These are phyloP conservation scores for Sylvia atricapilla DNA, from an alignment of 2,113 vertebrate genomes.

Conservation along the genomic window DNA sequence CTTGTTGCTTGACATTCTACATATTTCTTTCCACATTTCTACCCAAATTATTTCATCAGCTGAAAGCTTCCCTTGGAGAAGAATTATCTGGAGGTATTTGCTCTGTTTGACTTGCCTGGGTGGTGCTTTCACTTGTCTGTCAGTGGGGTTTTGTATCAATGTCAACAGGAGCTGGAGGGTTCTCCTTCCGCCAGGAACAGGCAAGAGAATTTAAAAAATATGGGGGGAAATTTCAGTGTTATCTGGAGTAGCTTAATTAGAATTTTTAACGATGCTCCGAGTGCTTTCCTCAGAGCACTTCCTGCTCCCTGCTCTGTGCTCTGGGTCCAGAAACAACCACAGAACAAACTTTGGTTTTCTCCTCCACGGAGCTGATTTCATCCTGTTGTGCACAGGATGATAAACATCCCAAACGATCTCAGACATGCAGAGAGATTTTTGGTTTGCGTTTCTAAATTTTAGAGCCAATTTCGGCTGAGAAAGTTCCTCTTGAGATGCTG, in stretches of 20 bases:
- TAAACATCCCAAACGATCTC: not conserved
- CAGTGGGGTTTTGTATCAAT: not conserved
- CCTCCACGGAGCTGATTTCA: rapidly evolving
- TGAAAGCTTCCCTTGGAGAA: not conserved
- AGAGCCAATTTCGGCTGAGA: not conserved
- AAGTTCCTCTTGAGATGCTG: not conserved
- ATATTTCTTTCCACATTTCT: not conserved
- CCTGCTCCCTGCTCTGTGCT: not conserved
- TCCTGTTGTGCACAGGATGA: not conserved
- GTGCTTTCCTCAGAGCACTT: not conserved
- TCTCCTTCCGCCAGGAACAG: not conserved
- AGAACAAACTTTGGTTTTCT: not conserved
- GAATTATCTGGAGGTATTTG: not conserved
- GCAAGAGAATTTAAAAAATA: not conserved
- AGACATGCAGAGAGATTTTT: not conserved
- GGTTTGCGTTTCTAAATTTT: not conserved
- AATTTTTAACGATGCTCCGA: not conserved
- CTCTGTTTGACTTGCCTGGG: not conserved
- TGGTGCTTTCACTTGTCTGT: not conserved
- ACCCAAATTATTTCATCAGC: not conserved
- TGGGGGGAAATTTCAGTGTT: not conserved
- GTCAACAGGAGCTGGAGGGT: not conserved
- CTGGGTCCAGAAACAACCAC: rapidly evolving
- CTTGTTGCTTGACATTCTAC: not conserved
- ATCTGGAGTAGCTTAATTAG: not conserved